phyloP scores from a whole-genome alignment of 1,140 invertebrate species.

The Batillaria attramentaria region DNA sequence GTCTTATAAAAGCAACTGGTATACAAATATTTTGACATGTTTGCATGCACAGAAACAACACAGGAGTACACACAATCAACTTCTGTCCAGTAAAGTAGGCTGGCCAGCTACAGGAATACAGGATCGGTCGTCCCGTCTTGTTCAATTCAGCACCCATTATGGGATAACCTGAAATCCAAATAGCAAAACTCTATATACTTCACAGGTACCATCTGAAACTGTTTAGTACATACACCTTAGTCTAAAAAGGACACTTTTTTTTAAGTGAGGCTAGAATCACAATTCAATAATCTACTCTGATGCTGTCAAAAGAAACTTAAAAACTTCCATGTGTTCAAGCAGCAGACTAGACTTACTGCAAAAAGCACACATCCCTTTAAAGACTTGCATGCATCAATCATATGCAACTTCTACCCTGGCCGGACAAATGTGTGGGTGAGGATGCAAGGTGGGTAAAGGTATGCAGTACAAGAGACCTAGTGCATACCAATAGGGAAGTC shows the following conservation, averaged over 20 bases:
- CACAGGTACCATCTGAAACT: background rate
- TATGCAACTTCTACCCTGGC: background rate
- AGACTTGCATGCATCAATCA: background rate
- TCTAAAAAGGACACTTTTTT: background rate
- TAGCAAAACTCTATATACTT: background rate
- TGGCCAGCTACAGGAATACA: slow-evolving; percentile 71
- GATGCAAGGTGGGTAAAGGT: background rate
- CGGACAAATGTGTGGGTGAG: background rate
- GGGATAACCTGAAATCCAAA: slow-evolving; percentile 84
- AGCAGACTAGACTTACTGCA: background rate
- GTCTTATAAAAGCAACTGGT: no score
- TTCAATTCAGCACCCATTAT: slow-evolving; percentile 91
- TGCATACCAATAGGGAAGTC: slow-evolving; percentile 31
- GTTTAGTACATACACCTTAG: background rate
- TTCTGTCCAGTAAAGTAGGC: slow-evolving; percentile 40
- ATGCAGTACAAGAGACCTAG: background rate
- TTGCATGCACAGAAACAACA: background rate
- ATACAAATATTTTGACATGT: no score
- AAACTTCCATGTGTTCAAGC: background rate
- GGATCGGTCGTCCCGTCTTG: slow-evolving; percentile 88
- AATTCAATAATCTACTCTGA: background rate
- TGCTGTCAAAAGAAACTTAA: background rate
- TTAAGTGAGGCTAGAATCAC: background rate
- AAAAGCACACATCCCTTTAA: background rate
- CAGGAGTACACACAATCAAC: slow-evolving; percentile 8